Evolutionary conservation across 2,888 invertebrate species (phyloP), one percentile per base, ranked within the genome.

Genomic region (Spisula solida): DNA sequence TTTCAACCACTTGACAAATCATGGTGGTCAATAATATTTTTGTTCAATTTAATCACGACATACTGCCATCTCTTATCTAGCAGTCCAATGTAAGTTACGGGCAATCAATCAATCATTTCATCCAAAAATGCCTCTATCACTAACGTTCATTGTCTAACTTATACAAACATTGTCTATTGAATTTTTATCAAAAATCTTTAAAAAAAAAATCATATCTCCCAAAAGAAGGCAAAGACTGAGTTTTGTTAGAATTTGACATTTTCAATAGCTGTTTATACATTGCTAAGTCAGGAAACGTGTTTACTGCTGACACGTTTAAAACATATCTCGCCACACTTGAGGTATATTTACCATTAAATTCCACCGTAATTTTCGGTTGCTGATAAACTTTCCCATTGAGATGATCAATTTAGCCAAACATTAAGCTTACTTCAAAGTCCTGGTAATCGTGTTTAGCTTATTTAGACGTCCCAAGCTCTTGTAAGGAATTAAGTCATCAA

Each of bases 221-320:
- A 41, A 78, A 41, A 75, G 82, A 81, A 66, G 81, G 78, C 81
- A 75, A 55, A 82, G 20, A n/a, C 34, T 41, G 82, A 78, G 79
- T 85, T 85, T 85, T 48, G 79, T 78, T 85, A 31, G 56, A 85
- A 79, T 87, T 87, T 91, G 91, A 91, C 91, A 82, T 91, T 87
- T 88, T 91, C 90, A 90, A 91, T 90, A 85, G 90, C 87, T 91
- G 91, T 91, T 91, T 90, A 88, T 87, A 85, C 90, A 83, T 87
- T 78, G 80, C 75, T 91, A 90, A 91, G 87, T 90, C 88, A 80
- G 80, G 88, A 90, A 85, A 91, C 91, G 91, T 90, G 90, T 87
- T 82, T 85, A 78, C 51, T 18, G 41, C 82, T 87, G 87, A 88
- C 90, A 88, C 87, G 85, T 85, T 78, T 78, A 78, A 78, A 75